Conservation (phyloP, 2,888 invertebrate species). For the Synanthedon andrenaeformis region DNA sequence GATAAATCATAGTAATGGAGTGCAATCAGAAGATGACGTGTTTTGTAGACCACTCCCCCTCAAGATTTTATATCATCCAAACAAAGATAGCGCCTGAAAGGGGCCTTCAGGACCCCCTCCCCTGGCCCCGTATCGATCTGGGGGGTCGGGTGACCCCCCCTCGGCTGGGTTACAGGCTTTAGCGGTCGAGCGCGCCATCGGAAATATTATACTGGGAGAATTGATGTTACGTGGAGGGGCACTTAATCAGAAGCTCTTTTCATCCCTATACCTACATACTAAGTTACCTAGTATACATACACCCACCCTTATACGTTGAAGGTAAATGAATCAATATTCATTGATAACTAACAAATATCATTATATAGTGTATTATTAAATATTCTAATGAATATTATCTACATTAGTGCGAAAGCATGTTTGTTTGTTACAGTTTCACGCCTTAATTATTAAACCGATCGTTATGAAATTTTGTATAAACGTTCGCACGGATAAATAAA, state of each 20-base stretch:
- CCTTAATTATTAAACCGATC: too few relatives aligned
- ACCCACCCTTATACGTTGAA: background rate
- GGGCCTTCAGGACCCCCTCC: slow-evolving; percentile 6
- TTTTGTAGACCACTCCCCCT: slow-evolving; percentile 41
- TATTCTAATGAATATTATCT: too few relatives aligned
- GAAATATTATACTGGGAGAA: slow-evolving; percentile 22
- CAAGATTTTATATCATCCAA: slow-evolving; percentile 61
- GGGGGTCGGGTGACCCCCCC: slow-evolving; percentile 4
- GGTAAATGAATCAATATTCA: too few relatives aligned
- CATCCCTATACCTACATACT: too few relatives aligned
- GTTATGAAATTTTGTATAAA: too few relatives aligned
- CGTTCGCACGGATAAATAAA: too few relatives aligned
- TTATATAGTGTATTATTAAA: too few relatives aligned
- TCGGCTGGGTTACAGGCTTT: slow-evolving; percentile 18
- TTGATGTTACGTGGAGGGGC: slow-evolving; percentile 23
- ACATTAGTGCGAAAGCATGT: too few relatives aligned
- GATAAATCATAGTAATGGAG: slow-evolving; percentile 37
- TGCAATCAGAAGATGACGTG: slow-evolving; percentile 26
- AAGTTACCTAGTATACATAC: background rate
- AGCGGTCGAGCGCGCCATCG: slow-evolving; percentile 19
- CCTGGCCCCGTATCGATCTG: slow-evolving; percentile 24
- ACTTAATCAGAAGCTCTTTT: slow-evolving; percentile 12
- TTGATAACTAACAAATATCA: too few relatives aligned
- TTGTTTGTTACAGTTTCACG: too few relatives aligned
- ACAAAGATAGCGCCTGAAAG: slow-evolving; percentile 37